Conservation (phyloP, 2,888 invertebrate species). For the Caenorhabditis sp. region DNA sequence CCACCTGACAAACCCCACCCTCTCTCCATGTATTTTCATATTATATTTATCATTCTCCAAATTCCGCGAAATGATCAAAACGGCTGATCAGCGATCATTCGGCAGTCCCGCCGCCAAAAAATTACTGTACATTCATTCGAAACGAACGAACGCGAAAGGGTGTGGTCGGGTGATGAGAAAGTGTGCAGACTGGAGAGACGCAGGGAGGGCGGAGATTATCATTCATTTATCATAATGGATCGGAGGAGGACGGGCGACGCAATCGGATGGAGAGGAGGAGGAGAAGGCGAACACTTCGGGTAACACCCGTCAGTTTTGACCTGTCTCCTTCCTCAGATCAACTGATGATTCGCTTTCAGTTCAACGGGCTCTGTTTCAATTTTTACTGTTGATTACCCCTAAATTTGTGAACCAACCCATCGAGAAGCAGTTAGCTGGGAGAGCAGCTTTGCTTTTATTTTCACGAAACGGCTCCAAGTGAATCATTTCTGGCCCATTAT, state of each 20-base stretch:
- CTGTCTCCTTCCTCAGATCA: not conserved
- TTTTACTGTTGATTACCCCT: no score
- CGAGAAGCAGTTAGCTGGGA: no score
- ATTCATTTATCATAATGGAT: conserved; percentile 51
- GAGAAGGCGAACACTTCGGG: conserved; percentile 5
- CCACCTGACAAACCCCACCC: conserved; percentile 1
- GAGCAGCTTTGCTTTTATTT: no score
- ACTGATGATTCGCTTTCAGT: no score
- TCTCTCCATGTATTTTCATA: not conserved
- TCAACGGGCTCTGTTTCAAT: no score
- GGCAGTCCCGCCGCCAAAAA: conserved; percentile 11
- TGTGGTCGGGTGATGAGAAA: conserved; percentile 19
- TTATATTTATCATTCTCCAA: conserved; percentile 13
- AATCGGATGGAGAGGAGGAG: not conserved
- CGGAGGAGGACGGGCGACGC: not conserved
- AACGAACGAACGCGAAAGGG: conserved; percentile 32
- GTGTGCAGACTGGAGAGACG: conserved; percentile 2
- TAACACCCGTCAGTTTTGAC: conserved; percentile 2
- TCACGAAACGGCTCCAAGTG: no score
- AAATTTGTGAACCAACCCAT: no score
- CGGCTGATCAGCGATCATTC: conserved; percentile 34
- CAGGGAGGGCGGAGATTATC: conserved; percentile 21
- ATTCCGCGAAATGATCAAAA: conserved; percentile 19
- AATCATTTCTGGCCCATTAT: no score
- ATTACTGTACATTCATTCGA: conserved; percentile 25